Evolutionary conservation across 2,888 invertebrate genomes (phyloP).

Genomic region (Schizotus pectinicornis): DNA sequence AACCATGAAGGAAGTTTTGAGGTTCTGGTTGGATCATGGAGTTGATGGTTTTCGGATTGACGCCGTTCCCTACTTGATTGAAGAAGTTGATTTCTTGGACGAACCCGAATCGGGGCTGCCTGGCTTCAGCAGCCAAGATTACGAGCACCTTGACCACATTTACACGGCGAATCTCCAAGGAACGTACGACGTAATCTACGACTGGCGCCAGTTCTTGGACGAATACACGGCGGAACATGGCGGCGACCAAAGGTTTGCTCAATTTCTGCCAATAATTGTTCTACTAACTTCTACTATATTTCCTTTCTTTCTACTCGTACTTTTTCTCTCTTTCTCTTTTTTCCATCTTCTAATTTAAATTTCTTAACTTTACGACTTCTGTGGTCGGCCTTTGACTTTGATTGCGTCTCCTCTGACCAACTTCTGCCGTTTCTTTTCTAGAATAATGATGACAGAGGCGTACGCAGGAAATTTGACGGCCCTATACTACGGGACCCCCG

Average conservation of each 20-base stretch:
- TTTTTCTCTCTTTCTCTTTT: background rate
- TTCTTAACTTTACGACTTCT: no score
- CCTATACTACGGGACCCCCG: slow-evolving; percentile 69
- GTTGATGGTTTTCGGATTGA: slow-evolving; percentile 88
- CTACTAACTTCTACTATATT: no score
- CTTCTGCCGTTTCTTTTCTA: no score
- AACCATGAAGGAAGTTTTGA: slow-evolving; percentile 70
- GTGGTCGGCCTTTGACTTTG: no score
- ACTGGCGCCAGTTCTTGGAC: slow-evolving; percentile 69
- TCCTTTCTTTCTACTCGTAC: slow-evolving; percentile 5
- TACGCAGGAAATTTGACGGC: slow-evolving; percentile 69
- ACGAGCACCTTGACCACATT: slow-evolving; percentile 65
- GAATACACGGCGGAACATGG: slow-evolving; percentile 58
- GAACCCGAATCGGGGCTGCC: slow-evolving; percentile 54
- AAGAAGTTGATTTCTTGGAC: slow-evolving; percentile 53
- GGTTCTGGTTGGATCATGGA: slow-evolving; percentile 83
- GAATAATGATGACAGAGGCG: slow-evolving; percentile 80
- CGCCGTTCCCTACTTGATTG: slow-evolving; percentile 65
- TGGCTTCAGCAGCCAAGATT: slow-evolving; percentile 62
- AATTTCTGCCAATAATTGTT: no score
- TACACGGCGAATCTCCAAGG: slow-evolving; percentile 66
- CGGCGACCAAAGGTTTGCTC: slow-evolving; percentile 52
- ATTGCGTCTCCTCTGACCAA: no score
- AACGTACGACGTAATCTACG: slow-evolving; percentile 69
- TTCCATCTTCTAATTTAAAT: slow-evolving; percentile 7